Percentiles rank a stretch among this genome's conserved stretches.
Conservation (phyloP, 2,888 invertebrate species). For the Fabriciana adippe region DNA sequence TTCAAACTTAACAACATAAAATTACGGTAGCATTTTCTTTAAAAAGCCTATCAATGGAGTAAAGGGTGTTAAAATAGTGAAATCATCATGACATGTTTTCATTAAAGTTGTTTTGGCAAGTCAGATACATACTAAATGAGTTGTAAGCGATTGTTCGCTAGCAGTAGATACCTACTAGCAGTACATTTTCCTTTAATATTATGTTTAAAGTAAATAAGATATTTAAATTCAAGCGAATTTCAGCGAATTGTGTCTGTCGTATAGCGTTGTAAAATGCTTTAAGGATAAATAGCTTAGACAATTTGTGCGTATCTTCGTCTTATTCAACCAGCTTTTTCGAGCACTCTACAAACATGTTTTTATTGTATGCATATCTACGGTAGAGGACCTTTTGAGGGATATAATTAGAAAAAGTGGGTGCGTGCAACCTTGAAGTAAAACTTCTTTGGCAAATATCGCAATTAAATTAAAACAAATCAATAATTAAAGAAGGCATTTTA, state of each 20-base stretch:
- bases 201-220: not conserved
- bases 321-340: not conserved
- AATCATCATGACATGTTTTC: constrained; percentile 33
- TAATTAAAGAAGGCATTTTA: no score
- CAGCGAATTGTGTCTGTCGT: no score
- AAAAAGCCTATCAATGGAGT: not conserved
- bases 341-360: not conserved
- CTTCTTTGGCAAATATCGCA: no score
- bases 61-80: not conserved
- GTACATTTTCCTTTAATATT: not conserved
- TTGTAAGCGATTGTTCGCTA: not conserved
- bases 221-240: no score
- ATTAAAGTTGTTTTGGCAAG: constrained; percentile 35
- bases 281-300: no score
- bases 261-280: no score
- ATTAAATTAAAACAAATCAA: no score
- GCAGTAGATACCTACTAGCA: not conserved
- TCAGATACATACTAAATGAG: constrained; percentile 23
- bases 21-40: not conserved
- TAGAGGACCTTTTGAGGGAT: no score
- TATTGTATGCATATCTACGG: no score
- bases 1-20: not conserved
- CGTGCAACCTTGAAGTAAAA: no score
- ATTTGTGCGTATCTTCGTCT: not conserved
- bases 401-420: no score